phyloP scores from a whole-genome alignment of 2,888 invertebrate genomes.

The Eledona agricola region DNA sequence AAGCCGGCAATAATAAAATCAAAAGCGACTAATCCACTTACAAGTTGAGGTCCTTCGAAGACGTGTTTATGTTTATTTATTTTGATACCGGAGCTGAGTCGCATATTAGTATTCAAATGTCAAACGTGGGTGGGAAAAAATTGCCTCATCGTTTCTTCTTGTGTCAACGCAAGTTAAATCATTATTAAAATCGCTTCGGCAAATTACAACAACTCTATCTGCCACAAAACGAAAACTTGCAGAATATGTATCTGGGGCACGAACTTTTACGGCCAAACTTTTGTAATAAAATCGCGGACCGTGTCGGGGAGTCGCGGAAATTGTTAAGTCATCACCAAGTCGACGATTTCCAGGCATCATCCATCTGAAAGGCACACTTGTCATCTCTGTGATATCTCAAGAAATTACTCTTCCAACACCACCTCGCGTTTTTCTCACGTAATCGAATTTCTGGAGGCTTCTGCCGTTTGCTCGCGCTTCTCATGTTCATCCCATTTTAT shows the following conservation, averaged over 20 bases:
- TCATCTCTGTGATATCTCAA: too few relatives aligned
- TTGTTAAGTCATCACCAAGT: slow-evolving; percentile 12
- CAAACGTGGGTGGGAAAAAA: slow-evolving; percentile 29
- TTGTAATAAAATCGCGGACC: slow-evolving; percentile 20
- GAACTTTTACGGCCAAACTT: slow-evolving; percentile 24
- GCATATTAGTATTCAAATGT: slow-evolving; percentile 34
- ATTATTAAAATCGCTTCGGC: slow-evolving; percentile 3
- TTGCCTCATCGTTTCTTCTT: slow-evolving; percentile 27
- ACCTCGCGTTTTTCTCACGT: too few relatives aligned
- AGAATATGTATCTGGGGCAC: slow-evolving; percentile 17
- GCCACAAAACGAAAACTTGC: slow-evolving; percentile 2
- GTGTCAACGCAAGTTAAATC: slow-evolving; percentile 22
- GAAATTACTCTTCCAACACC: too few relatives aligned
- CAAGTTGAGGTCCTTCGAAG: slow-evolving; percentile 13
- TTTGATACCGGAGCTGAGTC: slow-evolving; percentile 19
- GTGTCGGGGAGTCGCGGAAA: slow-evolving; percentile 14
- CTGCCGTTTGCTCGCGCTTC: too few relatives aligned
- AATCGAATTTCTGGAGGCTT: too few relatives aligned
- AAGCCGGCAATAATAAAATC: slow-evolving; percentile 11
- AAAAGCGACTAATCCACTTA: slow-evolving; percentile 18
- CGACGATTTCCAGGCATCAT: slow-evolving; percentile 6
- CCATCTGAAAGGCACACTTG: too few relatives aligned
- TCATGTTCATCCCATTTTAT: too few relatives aligned
- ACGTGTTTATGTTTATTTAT: slow-evolving; percentile 36
- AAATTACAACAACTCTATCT: too few relatives aligned